Base-by-base conservation (phyloP, 2,888 invertebrate genomes). In the Crossocerus cetratus region DNA sequence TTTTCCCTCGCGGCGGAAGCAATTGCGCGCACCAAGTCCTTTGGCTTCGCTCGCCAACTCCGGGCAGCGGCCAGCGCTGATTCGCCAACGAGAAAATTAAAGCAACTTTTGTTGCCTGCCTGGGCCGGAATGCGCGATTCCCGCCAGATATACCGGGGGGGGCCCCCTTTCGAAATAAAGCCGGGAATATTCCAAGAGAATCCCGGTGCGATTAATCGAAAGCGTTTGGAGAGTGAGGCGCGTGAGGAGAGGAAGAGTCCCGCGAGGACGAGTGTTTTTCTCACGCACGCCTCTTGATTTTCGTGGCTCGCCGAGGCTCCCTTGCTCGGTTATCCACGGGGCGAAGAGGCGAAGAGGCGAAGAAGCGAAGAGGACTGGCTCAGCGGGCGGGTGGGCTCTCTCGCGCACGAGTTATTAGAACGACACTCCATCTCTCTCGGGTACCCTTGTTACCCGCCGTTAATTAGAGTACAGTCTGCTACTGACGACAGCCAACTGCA, bases 381-480 rank as follows among this genome's bases (percentile, higher is more conserved):
- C 11, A 22, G n/a, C 53, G 62, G 20, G n/a, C 53, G 62, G 20
- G 22, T 44, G 69, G 44, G 56, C 67, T 69, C 64, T 65, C 66
- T 65, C 72, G 58, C 65, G 69, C n/a, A 16, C 77, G 74, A 83
- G 80, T 86, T 85, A 86, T 86, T 84, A 85, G 82, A 84, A 83
- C 76, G 78, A 71, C 80, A 76, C 83, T 83, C 76, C 77, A 76
- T 84, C 53, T 44, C 69, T 80, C 82, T 78, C 75, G 75, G 82
- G 80, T 69, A 74, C 76, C 74, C 86, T 86, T 86, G 85, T 82
- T 81, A 81, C 77, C 72, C 74, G 64, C 84, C 81, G 85, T 86
- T 86, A 86, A 86, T 86, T 86, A 86, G 86, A 84, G 82, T 85
- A 85, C 84, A 85, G 84, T 86, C 86, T 86, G 83, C 76, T 82